Percentiles rank a stretch among this genome's conserved stretches.
These are phyloP conservation scores for Laticauda colubrina DNA, from an alignment of 2,113 vertebrate genomes.

Conservation along the genomic window DNA sequence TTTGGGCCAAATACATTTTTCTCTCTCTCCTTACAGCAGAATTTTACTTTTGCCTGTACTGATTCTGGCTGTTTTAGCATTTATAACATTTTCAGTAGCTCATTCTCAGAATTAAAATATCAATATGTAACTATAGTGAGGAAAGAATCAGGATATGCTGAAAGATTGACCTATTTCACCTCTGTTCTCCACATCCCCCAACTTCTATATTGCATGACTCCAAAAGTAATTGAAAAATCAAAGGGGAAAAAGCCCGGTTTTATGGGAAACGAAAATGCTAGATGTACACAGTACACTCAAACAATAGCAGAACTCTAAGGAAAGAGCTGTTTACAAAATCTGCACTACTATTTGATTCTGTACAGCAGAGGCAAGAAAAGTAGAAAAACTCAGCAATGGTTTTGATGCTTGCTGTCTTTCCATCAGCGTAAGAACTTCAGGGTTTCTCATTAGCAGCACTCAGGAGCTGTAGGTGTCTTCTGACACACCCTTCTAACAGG, in stretches of 20 bases:
- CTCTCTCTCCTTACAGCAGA: background rate
- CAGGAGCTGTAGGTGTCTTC: background rate
- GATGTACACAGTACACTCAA: background rate
- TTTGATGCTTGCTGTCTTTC: background rate
- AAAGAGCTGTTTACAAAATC: background rate
- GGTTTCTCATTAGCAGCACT: background rate
- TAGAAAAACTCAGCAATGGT: background rate
- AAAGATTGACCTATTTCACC: background rate
- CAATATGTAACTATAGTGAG: background rate
- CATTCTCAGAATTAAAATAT: background rate
- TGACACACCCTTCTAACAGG: background rate
- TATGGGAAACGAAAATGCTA: background rate
- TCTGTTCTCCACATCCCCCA: background rate
- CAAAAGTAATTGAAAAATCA: background rate
- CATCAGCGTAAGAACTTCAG: background rate
- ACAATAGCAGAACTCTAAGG: background rate
- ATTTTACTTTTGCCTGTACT: background rate
- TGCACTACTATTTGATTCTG: background rate
- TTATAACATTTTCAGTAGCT: slow-evolving; percentile 8
- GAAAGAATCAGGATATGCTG: background rate
- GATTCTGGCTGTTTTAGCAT: background rate
- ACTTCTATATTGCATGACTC: background rate
- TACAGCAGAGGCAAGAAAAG: background rate
- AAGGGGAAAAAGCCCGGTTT: background rate
- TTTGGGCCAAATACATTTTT: background rate